Conservation (phyloP, 2,888 invertebrate genomes). For the Petrolisthes manimaculis region DNA sequence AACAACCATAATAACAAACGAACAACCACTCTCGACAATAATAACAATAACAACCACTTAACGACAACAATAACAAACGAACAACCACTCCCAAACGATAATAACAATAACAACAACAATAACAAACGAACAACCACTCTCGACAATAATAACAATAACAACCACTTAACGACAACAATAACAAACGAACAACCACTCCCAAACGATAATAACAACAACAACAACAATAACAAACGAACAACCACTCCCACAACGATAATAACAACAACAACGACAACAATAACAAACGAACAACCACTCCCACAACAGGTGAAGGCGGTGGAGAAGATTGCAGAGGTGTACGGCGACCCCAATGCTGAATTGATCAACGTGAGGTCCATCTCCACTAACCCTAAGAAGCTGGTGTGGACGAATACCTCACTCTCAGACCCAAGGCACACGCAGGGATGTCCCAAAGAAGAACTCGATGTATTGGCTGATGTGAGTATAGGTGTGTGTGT, state of each 20-base stretch:
- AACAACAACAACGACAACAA: too few relatives aligned
- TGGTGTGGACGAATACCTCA: constrained; percentile 60
- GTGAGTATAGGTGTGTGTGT: constrained; percentile 18
- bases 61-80: neutral
- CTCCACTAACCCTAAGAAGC: constrained; percentile 49
- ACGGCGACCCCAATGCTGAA: constrained; percentile 30
- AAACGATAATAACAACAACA: too few relatives aligned
- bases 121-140: neutral
- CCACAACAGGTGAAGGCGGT: constrained; percentile 40
- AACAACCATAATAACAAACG: too few relatives aligned
- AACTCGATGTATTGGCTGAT: constrained; percentile 46
- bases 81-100: too few relatives aligned
- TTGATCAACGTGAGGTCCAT: constrained; percentile 61
- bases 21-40: too few relatives aligned
- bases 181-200: too few relatives aligned
- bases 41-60: too few relatives aligned
- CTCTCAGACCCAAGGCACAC: constrained; percentile 51
- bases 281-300: too few relatives aligned
- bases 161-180: too few relatives aligned
- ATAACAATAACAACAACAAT: neutral
- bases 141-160: neutral
- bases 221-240: too few relatives aligned
- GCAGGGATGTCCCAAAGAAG: constrained; percentile 47
- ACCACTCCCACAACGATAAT: too few relatives aligned
- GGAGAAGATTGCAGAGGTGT: constrained; percentile 54